These are phyloP conservation scores for Bactericera cockerelli DNA, from an alignment of 1,140 invertebrate species.

Conservation along the genomic window DNA sequence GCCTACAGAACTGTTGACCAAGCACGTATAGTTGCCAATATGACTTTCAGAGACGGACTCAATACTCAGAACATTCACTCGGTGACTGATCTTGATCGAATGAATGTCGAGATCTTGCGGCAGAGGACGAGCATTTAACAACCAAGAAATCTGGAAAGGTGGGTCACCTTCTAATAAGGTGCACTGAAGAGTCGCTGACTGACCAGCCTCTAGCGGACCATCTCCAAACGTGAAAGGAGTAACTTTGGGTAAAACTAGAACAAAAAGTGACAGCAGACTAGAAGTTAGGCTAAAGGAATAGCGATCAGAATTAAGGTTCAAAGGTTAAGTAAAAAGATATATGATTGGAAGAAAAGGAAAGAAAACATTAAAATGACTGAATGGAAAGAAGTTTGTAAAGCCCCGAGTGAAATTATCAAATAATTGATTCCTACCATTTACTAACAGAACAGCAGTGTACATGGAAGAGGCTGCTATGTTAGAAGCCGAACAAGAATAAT, in stretches of 20 bases:
- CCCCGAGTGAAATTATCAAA: too few relatives aligned
- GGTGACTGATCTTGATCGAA: constrained; percentile 23
- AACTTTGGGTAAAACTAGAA: constrained; percentile 45
- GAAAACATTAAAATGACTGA: too few relatives aligned
- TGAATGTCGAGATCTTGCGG: constrained; percentile 1
- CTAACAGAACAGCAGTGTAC: constrained; percentile 31
- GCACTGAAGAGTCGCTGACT: constrained; percentile 38
- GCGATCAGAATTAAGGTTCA: background rate
- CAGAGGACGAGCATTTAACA: constrained; percentile 39
- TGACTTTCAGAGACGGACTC: constrained; percentile 41
- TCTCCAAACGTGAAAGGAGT: constrained; percentile 48
- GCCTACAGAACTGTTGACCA: constrained; percentile 46
- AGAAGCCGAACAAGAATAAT: constrained; percentile 36
- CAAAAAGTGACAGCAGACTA: background rate
- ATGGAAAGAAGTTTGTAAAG: too few relatives aligned
- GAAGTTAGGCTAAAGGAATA: background rate
- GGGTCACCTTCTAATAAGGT: constrained; percentile 59
- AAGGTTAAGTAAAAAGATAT: too few relatives aligned
- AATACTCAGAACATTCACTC: constrained; percentile 46
- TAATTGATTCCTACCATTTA: too few relatives aligned
- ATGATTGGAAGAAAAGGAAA: too few relatives aligned
- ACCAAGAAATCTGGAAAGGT: constrained; percentile 55
- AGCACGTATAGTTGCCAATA: constrained; percentile 47
- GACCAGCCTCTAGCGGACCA: constrained; percentile 27
- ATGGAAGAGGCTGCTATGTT: constrained; percentile 31